Evolutionary conservation across 2,113 vertebrate species (phyloP).

Genomic region (Scophthalmus maximus): DNA sequence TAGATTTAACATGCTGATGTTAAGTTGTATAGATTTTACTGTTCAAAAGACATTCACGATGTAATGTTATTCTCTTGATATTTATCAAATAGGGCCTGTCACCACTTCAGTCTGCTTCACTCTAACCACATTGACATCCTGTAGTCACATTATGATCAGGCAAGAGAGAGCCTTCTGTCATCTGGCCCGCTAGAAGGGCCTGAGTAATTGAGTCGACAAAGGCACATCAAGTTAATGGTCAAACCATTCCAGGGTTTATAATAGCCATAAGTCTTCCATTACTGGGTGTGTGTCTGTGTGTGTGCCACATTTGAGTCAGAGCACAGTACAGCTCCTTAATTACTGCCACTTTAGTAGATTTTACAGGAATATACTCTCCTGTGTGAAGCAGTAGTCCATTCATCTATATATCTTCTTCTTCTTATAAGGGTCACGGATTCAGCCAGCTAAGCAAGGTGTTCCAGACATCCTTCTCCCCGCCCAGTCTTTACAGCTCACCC

Average conservation of each 20-base stretch:
- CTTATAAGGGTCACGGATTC: no score
- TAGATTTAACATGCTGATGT: no score
- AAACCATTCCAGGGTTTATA: background rate
- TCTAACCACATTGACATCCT: background rate
- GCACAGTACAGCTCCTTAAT: background rate
- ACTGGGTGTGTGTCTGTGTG: background rate
- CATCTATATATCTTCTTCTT: no score
- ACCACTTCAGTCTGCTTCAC: background rate
- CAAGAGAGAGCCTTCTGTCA: background rate
- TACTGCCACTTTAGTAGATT: background rate
- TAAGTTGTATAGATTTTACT: no score
- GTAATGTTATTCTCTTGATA: no score
- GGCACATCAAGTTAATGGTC: background rate
- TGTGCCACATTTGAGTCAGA: background rate
- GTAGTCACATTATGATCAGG: background rate
- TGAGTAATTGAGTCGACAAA: background rate
- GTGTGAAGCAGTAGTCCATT: background rate
- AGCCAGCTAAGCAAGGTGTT: no score
- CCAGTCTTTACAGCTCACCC: no score
- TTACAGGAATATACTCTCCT: background rate
- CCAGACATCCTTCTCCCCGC: no score
- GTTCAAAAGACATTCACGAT: no score
- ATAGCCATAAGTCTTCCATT: background rate
- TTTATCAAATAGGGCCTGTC: background rate
- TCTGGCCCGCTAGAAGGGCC: background rate